Evolutionary conservation across 2,113 vertebrate species (phyloP).

Genomic region (Cynopterus brachyotis): DNA sequence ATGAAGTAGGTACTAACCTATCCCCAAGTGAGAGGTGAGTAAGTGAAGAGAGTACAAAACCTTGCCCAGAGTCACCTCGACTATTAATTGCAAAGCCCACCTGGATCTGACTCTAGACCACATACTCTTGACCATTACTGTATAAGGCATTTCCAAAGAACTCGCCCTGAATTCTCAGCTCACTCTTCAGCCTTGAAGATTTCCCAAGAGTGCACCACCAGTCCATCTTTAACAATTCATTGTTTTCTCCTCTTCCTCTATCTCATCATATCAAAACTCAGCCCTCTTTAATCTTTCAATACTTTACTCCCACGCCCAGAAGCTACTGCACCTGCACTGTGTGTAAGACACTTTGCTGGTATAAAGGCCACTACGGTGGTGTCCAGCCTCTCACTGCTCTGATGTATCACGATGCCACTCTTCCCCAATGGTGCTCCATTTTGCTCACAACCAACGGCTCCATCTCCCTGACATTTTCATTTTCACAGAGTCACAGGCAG

Average conservation of each 20-base stretch:
- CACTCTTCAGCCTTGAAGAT: not conserved
- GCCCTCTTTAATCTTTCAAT: not conserved
- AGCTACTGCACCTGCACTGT: not conserved
- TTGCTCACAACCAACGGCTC: not conserved
- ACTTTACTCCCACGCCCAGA: not conserved
- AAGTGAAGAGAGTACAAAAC: not conserved
- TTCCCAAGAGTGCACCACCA: not conserved
- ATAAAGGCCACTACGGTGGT: accelerated
- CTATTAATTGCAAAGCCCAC: not conserved
- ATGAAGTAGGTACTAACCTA: not conserved
- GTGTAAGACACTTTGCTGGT: not conserved
- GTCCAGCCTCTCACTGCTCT: not conserved
- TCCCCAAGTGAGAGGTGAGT: not conserved
- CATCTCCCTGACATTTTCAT: not conserved
- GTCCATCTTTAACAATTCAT: not conserved
- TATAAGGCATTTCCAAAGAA: not conserved
- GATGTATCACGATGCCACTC: not conserved
- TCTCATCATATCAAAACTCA: not conserved
- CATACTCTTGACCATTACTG: not conserved
- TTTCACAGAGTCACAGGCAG: not conserved
- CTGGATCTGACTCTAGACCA: not conserved
- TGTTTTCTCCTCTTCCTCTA: not conserved
- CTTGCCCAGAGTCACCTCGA: not conserved
- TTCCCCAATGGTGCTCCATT: no score
- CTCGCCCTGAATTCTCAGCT: not conserved